Evolutionary conservation across 2,113 vertebrate genomes (phyloP), one percentile per base, ranked within the genome.

Genomic region (Platanista minor): DNA sequence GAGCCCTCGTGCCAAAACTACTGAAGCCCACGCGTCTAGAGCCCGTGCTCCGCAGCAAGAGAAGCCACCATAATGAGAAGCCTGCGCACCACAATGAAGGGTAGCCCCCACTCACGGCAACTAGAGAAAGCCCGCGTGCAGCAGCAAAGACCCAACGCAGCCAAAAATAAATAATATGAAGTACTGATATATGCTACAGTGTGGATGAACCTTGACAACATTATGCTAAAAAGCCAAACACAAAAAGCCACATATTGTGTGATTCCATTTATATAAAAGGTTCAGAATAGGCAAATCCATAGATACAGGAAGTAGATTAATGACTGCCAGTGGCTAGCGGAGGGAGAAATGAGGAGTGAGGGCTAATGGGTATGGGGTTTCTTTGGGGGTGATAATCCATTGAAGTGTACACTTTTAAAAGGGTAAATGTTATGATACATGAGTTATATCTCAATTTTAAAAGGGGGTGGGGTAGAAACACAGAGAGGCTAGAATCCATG

Each of bases 211-310:
- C 29, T 11, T 87, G n/a, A 91, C 64, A 92, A 90, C 15, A 83
- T 39, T 87, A 86, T 21, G 12, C 85, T 90, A 41, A 67, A 43
- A 31, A 80, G 39, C 31, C 66, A 96, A 39, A 84, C 33, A 94
- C 33, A 77, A 95, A 96, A 95, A 46, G 52, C 33, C 77, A 87
- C 20, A 54, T 80, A 80, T 18, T 91, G 72, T 27, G 36, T 80
- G 66, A 87, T 33, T 94, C 71, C 71, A 90, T 78, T 72, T 80
- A 52, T 62, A 66, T 49, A 39, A 94, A 95, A 92, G n/a, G 31
- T 77, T 93, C 62, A 87, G 43, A 80, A 91, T 1, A 84, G 87
- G 49, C 72, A 90, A 41, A 87, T 36, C 12, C 52, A 77, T 7
- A 83, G 46, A 93, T 33, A 87, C 3, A 67, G n/a, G 81, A 95